These are phyloP conservation scores for Otolemur crassicaudatus DNA, from an alignment of 2,797 vertebrate genomes.

Conservation along the genomic window DNA sequence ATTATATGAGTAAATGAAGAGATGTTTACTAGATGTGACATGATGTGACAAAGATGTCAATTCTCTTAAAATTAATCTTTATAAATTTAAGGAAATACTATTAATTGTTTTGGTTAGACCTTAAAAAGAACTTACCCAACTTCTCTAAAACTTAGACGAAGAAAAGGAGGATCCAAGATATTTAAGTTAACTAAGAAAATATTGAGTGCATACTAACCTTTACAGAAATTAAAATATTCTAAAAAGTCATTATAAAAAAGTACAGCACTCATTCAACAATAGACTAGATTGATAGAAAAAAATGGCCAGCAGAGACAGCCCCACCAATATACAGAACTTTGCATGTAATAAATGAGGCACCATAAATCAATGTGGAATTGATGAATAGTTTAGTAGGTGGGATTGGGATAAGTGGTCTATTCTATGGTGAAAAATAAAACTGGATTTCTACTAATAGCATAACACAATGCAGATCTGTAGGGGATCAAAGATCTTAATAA, in stretches of 20 bases:
- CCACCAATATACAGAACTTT: not conserved
- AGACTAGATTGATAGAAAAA: not conserved
- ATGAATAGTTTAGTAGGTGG: not conserved
- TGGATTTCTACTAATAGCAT: not conserved
- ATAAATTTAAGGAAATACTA: not conserved
- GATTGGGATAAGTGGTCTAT: not conserved
- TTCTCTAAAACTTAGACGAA: not conserved
- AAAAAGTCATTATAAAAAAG: not conserved
- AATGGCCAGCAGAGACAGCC: not conserved
- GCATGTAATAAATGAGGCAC: not conserved
- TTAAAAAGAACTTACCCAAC: constrained; percentile 24
- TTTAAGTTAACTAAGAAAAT: not conserved
- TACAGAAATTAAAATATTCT: not conserved
- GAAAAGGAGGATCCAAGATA: not conserved
- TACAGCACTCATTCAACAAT: not conserved
- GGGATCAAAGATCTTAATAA: not conserved
- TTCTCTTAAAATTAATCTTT: constrained; percentile 52
- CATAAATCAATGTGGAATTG: not conserved
- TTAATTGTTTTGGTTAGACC: not conserved
- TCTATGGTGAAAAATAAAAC: constrained; percentile 27
- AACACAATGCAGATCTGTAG: not conserved
- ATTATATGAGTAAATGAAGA: constrained; percentile 25
- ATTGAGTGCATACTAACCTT: not conserved
- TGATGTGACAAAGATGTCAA: not conserved
- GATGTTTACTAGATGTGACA: not conserved